A percentile compares a stretch with the other conserved stretches of the same genome.
These are phyloP conservation scores for Nebria ingens DNA, from an alignment of 1,140 invertebrate species.

Conservation along the genomic window DNA sequence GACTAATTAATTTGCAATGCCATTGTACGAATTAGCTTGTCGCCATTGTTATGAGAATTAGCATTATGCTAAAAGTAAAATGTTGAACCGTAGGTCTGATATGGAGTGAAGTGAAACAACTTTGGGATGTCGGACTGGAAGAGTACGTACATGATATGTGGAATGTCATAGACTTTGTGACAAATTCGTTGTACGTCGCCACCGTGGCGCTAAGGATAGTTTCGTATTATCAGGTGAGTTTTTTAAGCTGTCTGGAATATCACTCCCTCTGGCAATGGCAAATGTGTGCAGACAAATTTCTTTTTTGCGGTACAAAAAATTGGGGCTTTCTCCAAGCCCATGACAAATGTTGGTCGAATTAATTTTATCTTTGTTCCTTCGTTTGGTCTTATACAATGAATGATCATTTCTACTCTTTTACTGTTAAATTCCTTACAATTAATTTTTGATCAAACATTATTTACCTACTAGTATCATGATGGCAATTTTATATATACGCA, in stretches of 20 bases:
- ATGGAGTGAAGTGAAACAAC: slow-evolving; percentile 97
- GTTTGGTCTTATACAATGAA: neutral
- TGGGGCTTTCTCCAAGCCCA: neutral
- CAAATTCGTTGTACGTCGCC: slow-evolving; percentile 94
- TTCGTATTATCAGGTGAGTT: slow-evolving; percentile 75
- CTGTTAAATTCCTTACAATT: too few species aligned
- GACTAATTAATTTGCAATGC: too few species aligned
- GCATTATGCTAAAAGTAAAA: neutral
- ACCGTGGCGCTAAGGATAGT: slow-evolving; percentile 89
- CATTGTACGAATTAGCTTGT: too few species aligned
- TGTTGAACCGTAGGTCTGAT: slow-evolving; percentile 68
- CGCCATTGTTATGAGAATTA: neutral
- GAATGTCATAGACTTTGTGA: slow-evolving; percentile 98
- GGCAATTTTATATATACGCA: too few species aligned
- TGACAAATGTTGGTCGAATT: neutral
- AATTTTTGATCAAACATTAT: too few species aligned
- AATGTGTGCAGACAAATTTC: neutral
- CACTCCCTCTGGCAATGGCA: neutral
- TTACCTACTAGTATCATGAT: too few species aligned
- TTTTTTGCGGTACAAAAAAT: too few species aligned
- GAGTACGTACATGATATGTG: slow-evolving; percentile 98
- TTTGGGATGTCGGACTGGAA: slow-evolving; percentile 93
- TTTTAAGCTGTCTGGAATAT: neutral
- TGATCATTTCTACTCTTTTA: too few species aligned
- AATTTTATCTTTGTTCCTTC: slow-evolving; percentile 1